phyloP scores from a whole-genome alignment of 2,113 vertebrate genomes.

The Crotalus tigris region DNA sequence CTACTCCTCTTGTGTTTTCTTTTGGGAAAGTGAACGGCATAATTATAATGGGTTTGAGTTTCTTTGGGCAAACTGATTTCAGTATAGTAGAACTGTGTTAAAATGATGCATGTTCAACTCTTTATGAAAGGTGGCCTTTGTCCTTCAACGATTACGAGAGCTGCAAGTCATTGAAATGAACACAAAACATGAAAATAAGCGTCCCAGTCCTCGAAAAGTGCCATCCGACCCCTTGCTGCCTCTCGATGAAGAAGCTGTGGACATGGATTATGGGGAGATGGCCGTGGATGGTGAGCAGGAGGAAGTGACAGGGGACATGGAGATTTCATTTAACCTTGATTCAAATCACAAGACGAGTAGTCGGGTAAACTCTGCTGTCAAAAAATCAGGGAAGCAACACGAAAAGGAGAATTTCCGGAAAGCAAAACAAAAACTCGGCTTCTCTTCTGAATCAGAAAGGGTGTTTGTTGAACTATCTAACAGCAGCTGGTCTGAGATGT shows the following conservation, averaged over 20 bases:
- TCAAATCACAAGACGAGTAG: slow-evolving; percentile 81
- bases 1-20: background rate
- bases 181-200: slow-evolving; percentile 82
- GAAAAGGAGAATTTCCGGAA: slow-evolving; percentile 82
- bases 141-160: slow-evolving; percentile 88
- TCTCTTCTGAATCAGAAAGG: slow-evolving; percentile 87
- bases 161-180: slow-evolving; percentile 87
- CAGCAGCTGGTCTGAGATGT: slow-evolving; percentile 99
- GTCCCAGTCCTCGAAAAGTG: slow-evolving; percentile 85
- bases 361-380: slow-evolving; percentile 77
- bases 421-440: slow-evolving; percentile 89
- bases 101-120: background rate
- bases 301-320: slow-evolving; percentile 75
- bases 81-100: background rate
- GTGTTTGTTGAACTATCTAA: slow-evolving; percentile 94
- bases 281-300: slow-evolving; percentile 74
- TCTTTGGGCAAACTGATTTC: background rate
- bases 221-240: slow-evolving; percentile 82
- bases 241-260: slow-evolving; percentile 92
- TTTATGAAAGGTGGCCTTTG: slow-evolving; percentile 86
- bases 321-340: slow-evolving; percentile 82
- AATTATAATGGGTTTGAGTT: background rate
- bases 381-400: slow-evolving; percentile 75
- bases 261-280: slow-evolving; percentile 87
- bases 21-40: background rate